A percentile compares a stretch with the other conserved stretches of the same genome.
These are phyloP conservation scores for Scaptomyza tumidula DNA, from an alignment of 2,888 invertebrate genomes.

Conservation along the genomic window DNA sequence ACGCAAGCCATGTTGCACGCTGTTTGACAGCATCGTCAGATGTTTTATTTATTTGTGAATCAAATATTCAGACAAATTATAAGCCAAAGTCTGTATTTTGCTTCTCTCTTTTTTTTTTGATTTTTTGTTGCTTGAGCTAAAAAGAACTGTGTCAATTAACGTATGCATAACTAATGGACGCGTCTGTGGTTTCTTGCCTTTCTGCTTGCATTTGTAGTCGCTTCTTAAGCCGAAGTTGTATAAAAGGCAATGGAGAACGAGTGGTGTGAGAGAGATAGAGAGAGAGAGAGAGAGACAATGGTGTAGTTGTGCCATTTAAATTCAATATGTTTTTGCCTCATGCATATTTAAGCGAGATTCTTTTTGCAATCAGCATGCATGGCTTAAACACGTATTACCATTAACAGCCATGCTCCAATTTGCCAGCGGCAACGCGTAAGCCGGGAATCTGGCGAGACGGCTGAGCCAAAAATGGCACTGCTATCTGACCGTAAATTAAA, in stretches of 20 bases:
- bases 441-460: constrained; percentile 22
- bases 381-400: constrained; percentile 42
- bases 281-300: not conserved
- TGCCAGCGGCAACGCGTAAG: constrained; percentile 28
- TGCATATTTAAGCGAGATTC: constrained; percentile 59
- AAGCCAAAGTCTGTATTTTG: not conserved
- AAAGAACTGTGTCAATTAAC: not conserved
- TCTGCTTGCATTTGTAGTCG: not conserved
- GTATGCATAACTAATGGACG: constrained; percentile 8
- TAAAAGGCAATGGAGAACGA: not conserved
- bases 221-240: not conserved
- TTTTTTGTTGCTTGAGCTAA: too few relatives aligned
- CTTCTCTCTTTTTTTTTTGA: too few relatives aligned
- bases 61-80: too few relatives aligned
- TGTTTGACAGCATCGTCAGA: too few relatives aligned
- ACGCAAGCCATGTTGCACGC: not conserved
- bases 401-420: constrained; percentile 49
- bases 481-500: constrained; percentile 51
- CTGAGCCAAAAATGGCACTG: constrained; percentile 7
- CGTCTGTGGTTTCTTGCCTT: not conserved
- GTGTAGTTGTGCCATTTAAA: constrained; percentile 5
- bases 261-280: not conserved
- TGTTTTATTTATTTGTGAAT: too few relatives aligned
- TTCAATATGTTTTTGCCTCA: constrained; percentile 44
- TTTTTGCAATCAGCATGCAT: constrained; percentile 56